Evolutionary conservation across 2,888 invertebrate genomes (phyloP), one percentile per base, ranked within the genome.

Genomic region (Leptothorax acervorum): DNA sequence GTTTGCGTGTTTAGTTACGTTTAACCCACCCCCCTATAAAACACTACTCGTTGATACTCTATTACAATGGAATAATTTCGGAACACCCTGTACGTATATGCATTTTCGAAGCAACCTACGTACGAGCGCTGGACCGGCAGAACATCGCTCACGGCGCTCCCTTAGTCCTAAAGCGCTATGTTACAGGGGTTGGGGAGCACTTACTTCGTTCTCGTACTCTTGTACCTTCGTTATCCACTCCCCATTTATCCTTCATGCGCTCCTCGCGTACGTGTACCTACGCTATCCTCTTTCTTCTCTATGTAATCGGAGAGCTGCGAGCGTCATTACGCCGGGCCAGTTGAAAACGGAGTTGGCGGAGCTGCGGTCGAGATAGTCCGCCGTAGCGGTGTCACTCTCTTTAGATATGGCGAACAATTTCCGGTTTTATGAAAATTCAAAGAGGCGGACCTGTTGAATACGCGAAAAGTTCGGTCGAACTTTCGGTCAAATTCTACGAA

Each of bases 151-250:
- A 93, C 91, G 93, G 90, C 91, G 90, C 92, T 92, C 92, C 92
- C 92, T 90, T 82, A 89, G 88, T 89, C 88, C 90, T 88, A 90
- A 90, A 92, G 90, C 89, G 87, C 87, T 88, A 88, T 79, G 89
- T 90, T 91, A 89, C 90, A 87, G 83, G 86, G 68, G 87, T 86
- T 88, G 90, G 86, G 89, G 87, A 90, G 90, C 89, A 92, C 92
- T 93, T 91, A 92, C 91, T 92, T 91, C 90, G 91, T 92, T 91
- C 93, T 90, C 91, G 92, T 92, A 92, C 91, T 91, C 93, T 93
- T 93, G 94, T 94, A 93, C 93, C 92, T 94, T 93, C 93, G 93
- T 94, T 94, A 93, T 94, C 92, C 93, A 92, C 92, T 92, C 90
- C 84, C 92, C 93, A 92, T 94, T 93, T 93, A 93, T 94, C 92